These are phyloP conservation scores for Andrena dorsata DNA, from an alignment of 2,888 invertebrate genomes.

Conservation along the genomic window DNA sequence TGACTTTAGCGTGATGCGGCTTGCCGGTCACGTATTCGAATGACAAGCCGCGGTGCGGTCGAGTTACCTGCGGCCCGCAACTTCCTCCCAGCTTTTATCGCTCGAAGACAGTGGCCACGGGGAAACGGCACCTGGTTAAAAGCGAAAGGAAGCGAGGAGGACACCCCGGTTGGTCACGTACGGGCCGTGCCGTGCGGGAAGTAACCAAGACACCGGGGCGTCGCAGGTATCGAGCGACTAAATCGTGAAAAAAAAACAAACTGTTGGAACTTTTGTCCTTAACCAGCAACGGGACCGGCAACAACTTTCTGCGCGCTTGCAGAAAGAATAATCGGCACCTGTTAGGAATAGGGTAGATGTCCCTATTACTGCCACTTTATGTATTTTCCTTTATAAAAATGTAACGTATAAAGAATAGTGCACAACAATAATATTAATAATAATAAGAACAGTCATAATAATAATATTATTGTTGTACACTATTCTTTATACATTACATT, in stretches of 20 bases:
- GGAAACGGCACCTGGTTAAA: slow-evolving; percentile 54
- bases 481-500: too few species aligned
- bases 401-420: too few species aligned
- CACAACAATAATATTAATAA: too few species aligned
- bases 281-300: not conserved
- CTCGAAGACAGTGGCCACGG: slow-evolving; percentile 27
- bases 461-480: too few species aligned
- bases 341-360: too few species aligned
- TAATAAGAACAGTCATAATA: too few species aligned
- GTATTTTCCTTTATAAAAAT: too few species aligned
- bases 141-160: slow-evolving; percentile 45
- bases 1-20: not conserved
- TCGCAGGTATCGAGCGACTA: not conserved
- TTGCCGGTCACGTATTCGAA: slow-evolving; percentile 34
- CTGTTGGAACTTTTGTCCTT: not conserved
- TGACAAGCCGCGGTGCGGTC: slow-evolving; percentile 1
- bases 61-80: slow-evolving; percentile 40
- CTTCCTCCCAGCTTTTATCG: slow-evolving; percentile 38
- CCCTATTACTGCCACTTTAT: too few species aligned
- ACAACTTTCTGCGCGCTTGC: slow-evolving; percentile 4
- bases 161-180: slow-evolving; percentile 51
- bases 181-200: slow-evolving; percentile 32
- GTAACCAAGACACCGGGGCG: not conserved
- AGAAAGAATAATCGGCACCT: slow-evolving; percentile 36
- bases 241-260: too few species aligned